Evolutionary conservation across 1,140 invertebrate species (phyloP).

Genomic region (Meloidogyne hapla): DNA sequence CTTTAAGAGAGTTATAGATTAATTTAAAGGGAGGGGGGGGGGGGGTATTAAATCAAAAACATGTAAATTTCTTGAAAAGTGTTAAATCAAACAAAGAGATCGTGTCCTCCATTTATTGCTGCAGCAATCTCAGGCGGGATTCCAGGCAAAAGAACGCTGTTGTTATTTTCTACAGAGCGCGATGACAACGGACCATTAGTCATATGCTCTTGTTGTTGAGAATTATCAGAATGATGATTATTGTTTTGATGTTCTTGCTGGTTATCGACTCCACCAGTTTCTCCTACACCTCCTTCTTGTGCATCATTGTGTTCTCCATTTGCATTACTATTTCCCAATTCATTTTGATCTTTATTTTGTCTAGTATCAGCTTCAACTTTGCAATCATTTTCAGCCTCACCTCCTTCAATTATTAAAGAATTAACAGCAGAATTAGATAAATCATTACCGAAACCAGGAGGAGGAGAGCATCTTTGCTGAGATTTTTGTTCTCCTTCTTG

Average conservation of each 20-base stretch:
- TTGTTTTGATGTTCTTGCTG: background rate
- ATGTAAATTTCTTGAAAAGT: too few species aligned
- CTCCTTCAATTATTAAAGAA: background rate
- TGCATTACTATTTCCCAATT: background rate
- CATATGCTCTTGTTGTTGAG: background rate
- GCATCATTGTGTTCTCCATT: background rate
- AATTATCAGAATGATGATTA: background rate
- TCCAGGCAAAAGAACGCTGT: constrained; percentile 40
- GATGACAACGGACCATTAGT: background rate
- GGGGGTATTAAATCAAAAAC: too few species aligned
- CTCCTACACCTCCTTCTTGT: background rate
- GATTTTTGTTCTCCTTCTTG: background rate
- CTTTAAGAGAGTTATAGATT: background rate
- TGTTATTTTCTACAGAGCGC: background rate
- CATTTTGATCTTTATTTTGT: background rate
- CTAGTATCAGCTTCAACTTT: background rate
- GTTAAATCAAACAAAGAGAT: constrained; percentile 51
- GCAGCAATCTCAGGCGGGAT: constrained; percentile 39
- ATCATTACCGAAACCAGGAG: background rate
- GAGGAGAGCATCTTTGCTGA: background rate
- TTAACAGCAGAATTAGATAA: background rate
- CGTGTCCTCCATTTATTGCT: constrained; percentile 43
- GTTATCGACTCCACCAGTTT: background rate
- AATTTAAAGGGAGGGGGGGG: background rate
- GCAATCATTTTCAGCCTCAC: background rate